Evolutionary conservation across 2,888 invertebrate genomes (phyloP).

Genomic region (Polia nebulosa): DNA sequence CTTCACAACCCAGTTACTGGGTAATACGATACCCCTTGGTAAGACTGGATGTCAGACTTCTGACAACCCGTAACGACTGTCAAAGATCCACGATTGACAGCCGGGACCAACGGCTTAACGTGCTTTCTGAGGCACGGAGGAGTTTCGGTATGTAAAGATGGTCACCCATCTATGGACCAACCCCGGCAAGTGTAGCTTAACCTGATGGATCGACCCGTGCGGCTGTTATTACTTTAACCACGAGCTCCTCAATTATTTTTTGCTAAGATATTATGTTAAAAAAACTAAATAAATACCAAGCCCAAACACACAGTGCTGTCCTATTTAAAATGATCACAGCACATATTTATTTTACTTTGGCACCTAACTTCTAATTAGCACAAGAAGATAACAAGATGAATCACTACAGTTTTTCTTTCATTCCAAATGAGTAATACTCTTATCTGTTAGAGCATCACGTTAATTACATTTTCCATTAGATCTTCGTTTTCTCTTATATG

Average conservation of each 20-base stretch:
- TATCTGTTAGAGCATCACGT: slow-evolving; percentile 38
- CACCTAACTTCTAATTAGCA: not conserved
- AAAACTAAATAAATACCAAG: slow-evolving; percentile 4
- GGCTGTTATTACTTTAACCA: too few species aligned
- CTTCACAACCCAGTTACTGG: too few species aligned
- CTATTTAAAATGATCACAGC: not conserved
- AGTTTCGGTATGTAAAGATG: too few species aligned
- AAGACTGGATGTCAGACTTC: too few species aligned
- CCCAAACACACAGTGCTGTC: not conserved
- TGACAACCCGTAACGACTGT: too few species aligned
- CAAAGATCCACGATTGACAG: too few species aligned
- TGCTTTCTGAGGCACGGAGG: too few species aligned
- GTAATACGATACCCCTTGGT: too few species aligned
- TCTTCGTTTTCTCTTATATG: slow-evolving; percentile 49
- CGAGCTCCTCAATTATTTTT: not conserved
- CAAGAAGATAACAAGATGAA: slow-evolving; percentile 24
- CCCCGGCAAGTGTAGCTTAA: too few species aligned
- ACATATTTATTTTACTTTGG: slow-evolving; percentile 10
- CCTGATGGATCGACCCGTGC: too few species aligned
- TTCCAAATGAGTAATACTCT: slow-evolving; percentile 38
- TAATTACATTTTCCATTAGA: slow-evolving; percentile 61
- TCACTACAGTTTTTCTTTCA: slow-evolving; percentile 45
- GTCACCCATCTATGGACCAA: too few species aligned
- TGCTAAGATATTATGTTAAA: not conserved
- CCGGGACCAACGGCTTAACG: too few species aligned